Conservation (phyloP, 2,888 invertebrate species). For the Nesidiocoris tenuis region DNA sequence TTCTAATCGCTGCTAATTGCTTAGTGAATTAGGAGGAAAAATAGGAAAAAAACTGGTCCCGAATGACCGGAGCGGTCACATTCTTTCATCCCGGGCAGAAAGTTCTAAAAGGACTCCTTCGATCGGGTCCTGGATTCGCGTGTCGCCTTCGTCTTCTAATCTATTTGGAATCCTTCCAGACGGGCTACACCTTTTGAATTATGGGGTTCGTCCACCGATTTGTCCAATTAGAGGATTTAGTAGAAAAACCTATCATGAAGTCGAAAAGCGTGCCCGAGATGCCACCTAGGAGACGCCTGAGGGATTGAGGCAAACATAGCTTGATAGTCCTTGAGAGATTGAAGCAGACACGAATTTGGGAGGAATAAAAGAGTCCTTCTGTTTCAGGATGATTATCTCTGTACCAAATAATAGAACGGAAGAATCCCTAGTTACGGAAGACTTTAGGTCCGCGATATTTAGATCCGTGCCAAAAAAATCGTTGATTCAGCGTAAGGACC, state of each 20-base stretch:
- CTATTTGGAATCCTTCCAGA: not conserved
- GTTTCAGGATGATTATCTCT: too few species aligned
- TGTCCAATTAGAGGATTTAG: not conserved
- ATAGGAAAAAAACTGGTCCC: constrained; percentile 20
- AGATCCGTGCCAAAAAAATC: too few species aligned
- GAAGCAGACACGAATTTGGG: too few species aligned
- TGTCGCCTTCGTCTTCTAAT: not conserved
- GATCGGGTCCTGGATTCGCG: not conserved
- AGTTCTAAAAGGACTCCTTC: not conserved
- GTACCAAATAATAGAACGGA: too few species aligned
- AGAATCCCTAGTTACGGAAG: too few species aligned
- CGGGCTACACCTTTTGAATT: not conserved
- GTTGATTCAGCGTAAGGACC: too few species aligned
- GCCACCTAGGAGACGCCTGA: too few species aligned
- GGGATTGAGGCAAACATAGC: too few species aligned
- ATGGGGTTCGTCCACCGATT: not conserved
- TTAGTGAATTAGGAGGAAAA: constrained; percentile 24
- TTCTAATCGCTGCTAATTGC: constrained; percentile 37
- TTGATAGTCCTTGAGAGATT: too few species aligned
- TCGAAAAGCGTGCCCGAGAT: not conserved
- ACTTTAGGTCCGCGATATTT: too few species aligned
- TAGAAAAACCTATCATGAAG: not conserved
- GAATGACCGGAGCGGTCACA: constrained; percentile 11
- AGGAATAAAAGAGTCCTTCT: too few species aligned
- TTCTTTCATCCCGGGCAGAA: not conserved